Evolutionary conservation across 2,888 invertebrate species (phyloP).

Genomic region (Pharmacophagus antenor): DNA sequence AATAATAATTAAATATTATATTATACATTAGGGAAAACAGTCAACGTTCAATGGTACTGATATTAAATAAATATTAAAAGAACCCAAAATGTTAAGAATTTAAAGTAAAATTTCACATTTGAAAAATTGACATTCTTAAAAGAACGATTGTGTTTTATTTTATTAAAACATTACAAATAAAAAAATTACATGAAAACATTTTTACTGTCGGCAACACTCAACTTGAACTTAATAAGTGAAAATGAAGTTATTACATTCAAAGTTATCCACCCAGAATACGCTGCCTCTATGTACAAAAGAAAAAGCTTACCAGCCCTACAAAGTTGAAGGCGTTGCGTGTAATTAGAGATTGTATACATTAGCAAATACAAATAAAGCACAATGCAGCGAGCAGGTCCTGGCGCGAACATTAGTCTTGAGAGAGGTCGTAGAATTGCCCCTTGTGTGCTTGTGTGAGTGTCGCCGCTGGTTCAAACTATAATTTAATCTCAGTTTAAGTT

Average conservation of each 20-base stretch:
- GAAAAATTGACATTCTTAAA: no score
- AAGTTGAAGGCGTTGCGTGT: slow-evolving; percentile 72
- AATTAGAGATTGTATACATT: slow-evolving; percentile 81
- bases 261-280: no score
- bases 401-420: slow-evolving; percentile 71
- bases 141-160: no score
- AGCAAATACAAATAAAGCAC: slow-evolving; percentile 79
- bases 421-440: slow-evolving; percentile 66
- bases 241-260: not conserved
- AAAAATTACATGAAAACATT: no score
- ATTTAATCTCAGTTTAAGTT: slow-evolving; percentile 17
- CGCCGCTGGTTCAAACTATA: slow-evolving; percentile 34
- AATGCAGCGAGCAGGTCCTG: slow-evolving; percentile 64
- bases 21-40: not conserved
- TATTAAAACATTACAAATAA: no score
- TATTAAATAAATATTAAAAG: no score
- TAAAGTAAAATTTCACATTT: no score
- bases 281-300: not conserved
- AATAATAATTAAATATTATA: not conserved
- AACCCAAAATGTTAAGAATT: no score
- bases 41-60: not conserved
- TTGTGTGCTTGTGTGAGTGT: slow-evolving; percentile 38
- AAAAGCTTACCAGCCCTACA: slow-evolving; percentile 54
- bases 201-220: no score
- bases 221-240: not conserved